A percentile compares a stretch with the other conserved stretches of the same genome.
Conservation (phyloP, 1,140 invertebrate genomes). For the Copidosoma floridanum region DNA sequence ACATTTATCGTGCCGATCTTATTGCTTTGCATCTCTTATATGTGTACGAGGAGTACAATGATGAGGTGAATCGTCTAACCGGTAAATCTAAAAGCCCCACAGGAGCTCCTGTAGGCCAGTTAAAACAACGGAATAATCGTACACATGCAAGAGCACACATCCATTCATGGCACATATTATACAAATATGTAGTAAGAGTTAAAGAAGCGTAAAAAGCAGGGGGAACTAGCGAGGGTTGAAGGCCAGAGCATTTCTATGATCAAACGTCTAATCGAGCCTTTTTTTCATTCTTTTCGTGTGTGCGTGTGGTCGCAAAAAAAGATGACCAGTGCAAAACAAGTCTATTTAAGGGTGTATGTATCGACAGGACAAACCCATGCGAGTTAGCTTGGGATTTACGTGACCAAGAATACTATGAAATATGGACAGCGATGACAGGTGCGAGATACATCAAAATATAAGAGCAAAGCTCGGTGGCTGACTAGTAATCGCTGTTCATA, state of each 20-base stretch:
- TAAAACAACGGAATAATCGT: slow-evolving; percentile 16
- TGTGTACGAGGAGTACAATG: not conserved
- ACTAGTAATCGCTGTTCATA: slow-evolving; percentile 6
- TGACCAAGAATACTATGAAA: too few relatives aligned
- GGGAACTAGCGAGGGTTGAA: too few relatives aligned
- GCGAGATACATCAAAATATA: slow-evolving; percentile 14
- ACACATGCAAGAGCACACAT: not conserved
- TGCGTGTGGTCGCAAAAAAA: too few relatives aligned
- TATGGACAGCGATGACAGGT: slow-evolving; percentile 7
- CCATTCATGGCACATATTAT: not conserved
- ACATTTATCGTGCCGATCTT: not conserved
- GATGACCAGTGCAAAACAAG: too few relatives aligned
- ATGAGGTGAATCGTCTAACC: not conserved
- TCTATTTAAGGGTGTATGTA: too few relatives aligned
- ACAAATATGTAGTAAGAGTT: not conserved
- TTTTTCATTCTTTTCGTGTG: too few relatives aligned
- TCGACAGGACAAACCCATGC: too few relatives aligned
- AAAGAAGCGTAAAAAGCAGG: slow-evolving; percentile 19
- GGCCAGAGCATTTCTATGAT: too few relatives aligned
- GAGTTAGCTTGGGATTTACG: slow-evolving; percentile 4
- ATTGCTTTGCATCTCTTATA: not conserved
- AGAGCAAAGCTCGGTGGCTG: not conserved
- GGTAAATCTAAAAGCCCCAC: not conserved
- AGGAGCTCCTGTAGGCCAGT: too few relatives aligned
- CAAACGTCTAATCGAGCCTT: too few relatives aligned